Evolutionary conservation across 1,140 invertebrate genomes (phyloP), one percentile per base, ranked within the genome.

Genomic region (Drosophila bifasciata): DNA sequence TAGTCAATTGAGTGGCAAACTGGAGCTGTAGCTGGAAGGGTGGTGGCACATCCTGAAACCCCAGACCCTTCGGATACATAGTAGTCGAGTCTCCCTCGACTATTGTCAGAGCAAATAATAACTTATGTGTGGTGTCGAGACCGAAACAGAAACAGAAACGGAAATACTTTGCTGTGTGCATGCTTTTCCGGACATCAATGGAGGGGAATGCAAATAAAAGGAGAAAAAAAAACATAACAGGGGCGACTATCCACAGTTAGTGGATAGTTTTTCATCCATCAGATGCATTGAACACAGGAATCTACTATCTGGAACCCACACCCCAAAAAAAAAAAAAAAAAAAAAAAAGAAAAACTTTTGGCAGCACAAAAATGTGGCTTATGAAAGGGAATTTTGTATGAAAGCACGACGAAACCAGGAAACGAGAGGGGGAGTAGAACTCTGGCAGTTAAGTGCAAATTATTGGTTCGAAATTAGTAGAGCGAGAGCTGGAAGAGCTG

Each of bases 71-170:
- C 39, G 19, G 2, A 21, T n/a, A n/a, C n/a, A n/a, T 21, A 21
- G 19, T 21, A 21, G 19, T 21, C 19, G 3, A 3, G 19, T 21
- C 9, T 48, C 51, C 28, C 15, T 32, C 61, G 71, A 48, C 45
- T 80, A 76, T 85, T 85, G 80, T 70, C 72, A 72, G 72, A 61
- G 80, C 64, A 84, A 84, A 85, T 86, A 85, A 86, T 80, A 85
- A 85, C 80, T 80, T 85, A 77, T 86, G 80, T 86, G 72, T 62
- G 75, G 80, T 86, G 80, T 85, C 81, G 62, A 77, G 63, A 56
- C 72, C 51, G 64, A 64, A 46, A 49, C 57, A 52, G 64, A 64
- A 46, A 49, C 57, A 52, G 15, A 46, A 45, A 73, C 60, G 77
- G 81, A 85, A 85, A 80, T 86, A 75, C 70, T 62, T 57, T 63